Evolutionary conservation across 2,113 vertebrate genomes (phyloP).

Genomic region (Indicator maculatus): DNA sequence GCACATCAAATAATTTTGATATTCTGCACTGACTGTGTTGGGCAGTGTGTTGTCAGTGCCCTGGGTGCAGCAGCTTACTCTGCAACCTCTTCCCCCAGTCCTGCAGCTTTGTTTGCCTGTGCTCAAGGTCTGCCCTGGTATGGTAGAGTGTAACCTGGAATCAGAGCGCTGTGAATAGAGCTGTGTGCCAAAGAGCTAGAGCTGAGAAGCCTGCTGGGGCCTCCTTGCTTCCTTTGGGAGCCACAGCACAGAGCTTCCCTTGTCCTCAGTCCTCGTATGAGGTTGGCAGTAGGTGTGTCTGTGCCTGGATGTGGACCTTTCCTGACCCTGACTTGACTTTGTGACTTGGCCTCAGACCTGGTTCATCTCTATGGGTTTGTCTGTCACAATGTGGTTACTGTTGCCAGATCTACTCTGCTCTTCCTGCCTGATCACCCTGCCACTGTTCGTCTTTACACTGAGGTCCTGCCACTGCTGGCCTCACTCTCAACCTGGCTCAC

Average conservation of each 20-base stretch:
- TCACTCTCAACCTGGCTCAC: fast-evolving
- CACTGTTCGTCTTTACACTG: background rate
- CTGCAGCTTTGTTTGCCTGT: background rate
- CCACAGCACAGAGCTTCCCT: background rate
- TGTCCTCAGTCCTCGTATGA: background rate
- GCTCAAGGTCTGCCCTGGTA: background rate
- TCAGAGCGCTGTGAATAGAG: background rate
- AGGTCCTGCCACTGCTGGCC: background rate
- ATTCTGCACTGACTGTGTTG: background rate
- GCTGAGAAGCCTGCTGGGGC: background rate
- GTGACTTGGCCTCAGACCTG: background rate
- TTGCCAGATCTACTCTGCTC: background rate
- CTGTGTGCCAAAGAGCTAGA: background rate
- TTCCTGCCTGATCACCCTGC: background rate
- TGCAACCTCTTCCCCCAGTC: background rate
- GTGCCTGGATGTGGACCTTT: background rate
- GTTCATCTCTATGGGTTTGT: background rate
- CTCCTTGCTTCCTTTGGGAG: background rate
- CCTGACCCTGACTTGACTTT: background rate
- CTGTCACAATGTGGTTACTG: background rate
- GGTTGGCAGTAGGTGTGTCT: background rate
- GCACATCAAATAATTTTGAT: background rate
- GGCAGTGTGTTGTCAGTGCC: background rate
- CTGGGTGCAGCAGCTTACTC: background rate
- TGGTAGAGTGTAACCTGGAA: background rate